Conservation (phyloP, 2,113 vertebrate genomes). For the Seriola aureovittata region DNA sequence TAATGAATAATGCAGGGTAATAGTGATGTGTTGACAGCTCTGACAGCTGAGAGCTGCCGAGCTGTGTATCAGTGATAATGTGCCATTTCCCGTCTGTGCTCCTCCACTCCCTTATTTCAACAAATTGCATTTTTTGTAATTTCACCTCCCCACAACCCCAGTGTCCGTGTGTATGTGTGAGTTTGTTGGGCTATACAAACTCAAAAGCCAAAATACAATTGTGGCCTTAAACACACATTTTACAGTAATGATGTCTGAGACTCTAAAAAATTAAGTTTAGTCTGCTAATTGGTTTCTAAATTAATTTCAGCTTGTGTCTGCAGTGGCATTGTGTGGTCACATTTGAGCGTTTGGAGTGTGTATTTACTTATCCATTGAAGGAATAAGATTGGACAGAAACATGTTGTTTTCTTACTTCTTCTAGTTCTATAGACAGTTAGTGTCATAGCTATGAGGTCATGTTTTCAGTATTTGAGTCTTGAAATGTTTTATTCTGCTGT, state of each 20-base stretch:
- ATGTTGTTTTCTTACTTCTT: neutral
- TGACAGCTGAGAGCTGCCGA: slow-evolving; percentile 81
- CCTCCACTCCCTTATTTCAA: slow-evolving; percentile 80
- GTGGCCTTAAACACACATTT: neutral
- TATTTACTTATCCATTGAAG: slow-evolving; percentile 18
- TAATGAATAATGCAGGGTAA: slow-evolving; percentile 89
- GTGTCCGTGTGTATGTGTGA: slow-evolving; percentile 4
- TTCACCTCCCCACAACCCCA: slow-evolving; percentile 45
- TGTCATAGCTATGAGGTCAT: too few relatives aligned
- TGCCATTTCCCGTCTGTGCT: slow-evolving; percentile 74
- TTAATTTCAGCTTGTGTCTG: slow-evolving; percentile 35
- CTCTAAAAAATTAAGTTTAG: neutral
- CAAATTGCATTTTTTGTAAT: slow-evolving; percentile 75
- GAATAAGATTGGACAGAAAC: neutral
- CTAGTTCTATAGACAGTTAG: neutral
- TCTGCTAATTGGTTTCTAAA: slow-evolving; percentile 26
- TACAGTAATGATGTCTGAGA: slow-evolving; percentile 7
- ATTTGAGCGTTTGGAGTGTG: neutral
- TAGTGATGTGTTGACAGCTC: slow-evolving; percentile 85
- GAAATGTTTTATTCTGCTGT: neutral
- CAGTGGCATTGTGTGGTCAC: neutral
- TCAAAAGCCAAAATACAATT: slow-evolving; percentile 20
- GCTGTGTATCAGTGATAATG: slow-evolving; percentile 79
- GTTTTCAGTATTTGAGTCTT: too few relatives aligned
- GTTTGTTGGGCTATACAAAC: slow-evolving; percentile 13